Conservation (phyloP, 1,140 invertebrate genomes). For the Cephus cinctus region DNA sequence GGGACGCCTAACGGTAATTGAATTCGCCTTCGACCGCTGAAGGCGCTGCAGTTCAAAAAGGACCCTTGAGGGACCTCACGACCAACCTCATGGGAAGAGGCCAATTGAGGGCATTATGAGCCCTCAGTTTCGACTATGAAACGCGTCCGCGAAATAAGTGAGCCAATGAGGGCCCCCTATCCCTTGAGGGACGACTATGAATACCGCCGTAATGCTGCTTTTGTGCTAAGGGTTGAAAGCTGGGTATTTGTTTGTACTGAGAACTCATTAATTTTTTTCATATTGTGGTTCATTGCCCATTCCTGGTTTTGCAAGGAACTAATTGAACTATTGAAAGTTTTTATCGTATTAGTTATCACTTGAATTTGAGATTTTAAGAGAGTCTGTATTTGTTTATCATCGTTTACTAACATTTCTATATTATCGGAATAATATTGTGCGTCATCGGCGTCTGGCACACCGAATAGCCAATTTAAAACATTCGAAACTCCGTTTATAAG, state of each 20-base stretch:
- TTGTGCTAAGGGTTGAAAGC: no score
- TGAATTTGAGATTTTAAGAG: slow-evolving; percentile 22
- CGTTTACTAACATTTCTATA: slow-evolving; percentile 21
- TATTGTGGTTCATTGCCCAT: slow-evolving; percentile 17
- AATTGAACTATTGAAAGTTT: slow-evolving; percentile 19
- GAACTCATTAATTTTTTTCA: slow-evolving; percentile 21
- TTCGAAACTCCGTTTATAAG: slow-evolving; percentile 31
- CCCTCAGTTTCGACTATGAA: no score
- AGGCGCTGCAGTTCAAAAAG: no score
- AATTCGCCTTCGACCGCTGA: no score
- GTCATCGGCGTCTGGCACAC: slow-evolving; percentile 31
- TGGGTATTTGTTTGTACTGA: slow-evolving; percentile 3
- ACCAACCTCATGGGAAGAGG: no score
- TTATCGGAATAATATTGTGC: slow-evolving; percentile 30
- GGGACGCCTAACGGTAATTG: no score
- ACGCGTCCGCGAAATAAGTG: no score
- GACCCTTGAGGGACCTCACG: no score
- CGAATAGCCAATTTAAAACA: slow-evolving; percentile 39
- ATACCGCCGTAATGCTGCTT: no score
- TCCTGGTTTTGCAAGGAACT: slow-evolving; percentile 20
- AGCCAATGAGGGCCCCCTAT: no score
- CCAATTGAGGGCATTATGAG: no score
- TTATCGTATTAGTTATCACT: slow-evolving; percentile 18
- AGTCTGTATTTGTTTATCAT: slow-evolving; percentile 21
- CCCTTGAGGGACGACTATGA: no score